Conservation (phyloP, 1,140 invertebrate genomes). For the Drosophila grimshawi region DNA sequence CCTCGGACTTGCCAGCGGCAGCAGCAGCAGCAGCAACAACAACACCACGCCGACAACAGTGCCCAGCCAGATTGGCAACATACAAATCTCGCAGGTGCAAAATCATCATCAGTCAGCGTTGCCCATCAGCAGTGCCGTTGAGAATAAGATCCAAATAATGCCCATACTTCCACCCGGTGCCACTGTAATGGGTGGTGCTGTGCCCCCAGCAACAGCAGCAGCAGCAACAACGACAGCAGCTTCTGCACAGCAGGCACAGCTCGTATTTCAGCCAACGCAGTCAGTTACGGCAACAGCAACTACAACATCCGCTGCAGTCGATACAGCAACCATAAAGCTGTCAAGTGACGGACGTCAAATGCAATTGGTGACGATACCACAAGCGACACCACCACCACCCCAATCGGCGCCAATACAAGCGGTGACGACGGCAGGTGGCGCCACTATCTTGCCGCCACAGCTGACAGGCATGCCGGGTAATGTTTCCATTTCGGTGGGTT, state of each 20-base stretch:
- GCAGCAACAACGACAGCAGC: conserved; percentile 25
- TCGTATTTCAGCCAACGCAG: conserved; percentile 52
- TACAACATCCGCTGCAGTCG: conserved; percentile 7
- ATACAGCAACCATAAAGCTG: conserved; percentile 60
- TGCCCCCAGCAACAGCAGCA: conserved; percentile 24
- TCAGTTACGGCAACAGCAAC: conserved; percentile 21
- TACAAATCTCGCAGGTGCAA: conserved; percentile 81
- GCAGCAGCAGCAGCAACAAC: conserved; percentile 32
- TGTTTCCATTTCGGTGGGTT: conserved; percentile 78
- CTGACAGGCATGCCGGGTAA: conserved; percentile 73
- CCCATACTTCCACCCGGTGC: conserved; percentile 73
- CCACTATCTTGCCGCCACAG: conserved; percentile 70
- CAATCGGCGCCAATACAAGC: neutral
- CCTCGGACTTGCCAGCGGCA: conserved; percentile 16
- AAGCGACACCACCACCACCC: conserved; percentile 43
- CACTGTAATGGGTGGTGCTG: conserved; percentile 65
- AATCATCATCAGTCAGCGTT: conserved; percentile 57
- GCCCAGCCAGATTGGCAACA: conserved; percentile 84
- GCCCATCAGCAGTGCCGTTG: conserved; percentile 67
- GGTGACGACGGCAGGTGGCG: conserved; percentile 54
- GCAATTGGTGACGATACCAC: conserved; percentile 75
- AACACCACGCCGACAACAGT: conserved; percentile 64
- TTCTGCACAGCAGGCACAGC: conserved; percentile 44
- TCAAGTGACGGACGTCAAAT: conserved; percentile 73
- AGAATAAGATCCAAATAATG: conserved; percentile 84